Base-by-base conservation (phyloP, 1,140 invertebrate species). In the Neotoxoptera formosana region DNA sequence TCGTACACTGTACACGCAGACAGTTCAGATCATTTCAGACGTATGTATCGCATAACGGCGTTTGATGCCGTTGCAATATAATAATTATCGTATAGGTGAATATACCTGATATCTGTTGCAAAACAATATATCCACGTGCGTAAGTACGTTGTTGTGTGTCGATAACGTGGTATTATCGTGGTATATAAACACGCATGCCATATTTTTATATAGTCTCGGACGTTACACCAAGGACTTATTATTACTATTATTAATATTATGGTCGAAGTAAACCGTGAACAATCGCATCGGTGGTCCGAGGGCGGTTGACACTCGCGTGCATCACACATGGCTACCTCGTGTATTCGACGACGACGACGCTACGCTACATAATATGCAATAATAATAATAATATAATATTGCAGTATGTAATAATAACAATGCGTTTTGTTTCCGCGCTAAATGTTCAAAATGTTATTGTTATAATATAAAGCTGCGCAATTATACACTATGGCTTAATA, bases 241-340 rank as follows among this genome's bases (percentile, higher is more conserved):
- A 48, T 88, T 87, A 87, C n/a, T 87, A 87, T 87, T 90, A 45
- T 90, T 53, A 90, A 47, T n/a, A n/a, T n/a, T n/a, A n/a, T 45
- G 34, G 41, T 34, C 25, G 1, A 90, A 45, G 25, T 67, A 67
- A 45, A 90, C 56, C 56, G 56, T 67, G 41, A 67, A 67, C 25
- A 90, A 67, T 67, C 25, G 56, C 30, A 41, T 86, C 45, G 36
- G 9, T 23, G 83, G 36, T 30, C 25, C 41, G 7, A 34, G 6
- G 89, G 41, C 11, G n/a, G 87, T 53, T 53, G 87, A 23, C n/a
- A 53, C 21, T 89, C 11, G 21, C 34, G 30, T 88, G 51, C 56
- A 86, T 47, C 84, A 47, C 84, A 47, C 84, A 47, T 84, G 36
- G 60, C 60, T 17, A 76, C n/a, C 14, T 76, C 60, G 14, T n/a